A percentile compares a stretch with the other conserved stretches of the same genome.
phyloP scores from a whole-genome alignment of 2,113 vertebrate genomes.

The Grammomys surdaster region DNA sequence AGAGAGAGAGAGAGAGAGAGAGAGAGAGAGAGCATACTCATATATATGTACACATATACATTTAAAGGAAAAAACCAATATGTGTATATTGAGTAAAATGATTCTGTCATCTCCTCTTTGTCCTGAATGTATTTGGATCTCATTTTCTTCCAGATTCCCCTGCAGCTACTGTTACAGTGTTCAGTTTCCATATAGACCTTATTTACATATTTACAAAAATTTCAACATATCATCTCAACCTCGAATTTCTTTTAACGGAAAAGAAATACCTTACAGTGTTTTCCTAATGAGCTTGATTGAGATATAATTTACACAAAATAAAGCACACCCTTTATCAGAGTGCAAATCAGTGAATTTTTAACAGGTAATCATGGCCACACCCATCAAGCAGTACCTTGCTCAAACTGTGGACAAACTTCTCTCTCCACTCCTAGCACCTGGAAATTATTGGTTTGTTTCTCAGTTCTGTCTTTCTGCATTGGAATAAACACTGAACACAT shows the following conservation, averaged over 20 bases:
- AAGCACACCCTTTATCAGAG: neutral
- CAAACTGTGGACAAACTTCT: neutral
- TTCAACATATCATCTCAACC: neutral
- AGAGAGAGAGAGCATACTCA: no score
- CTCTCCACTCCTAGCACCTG: neutral
- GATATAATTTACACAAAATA: neutral
- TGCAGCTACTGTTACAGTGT: neutral
- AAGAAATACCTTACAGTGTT: neutral
- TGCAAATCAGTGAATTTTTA: neutral
- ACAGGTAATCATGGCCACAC: neutral
- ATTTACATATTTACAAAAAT: neutral
- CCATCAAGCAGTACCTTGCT: neutral
- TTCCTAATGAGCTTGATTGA: neutral
- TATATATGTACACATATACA: neutral
- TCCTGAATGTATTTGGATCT: neutral
- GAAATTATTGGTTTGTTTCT: neutral
- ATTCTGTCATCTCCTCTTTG: neutral
- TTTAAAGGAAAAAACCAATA: neutral
- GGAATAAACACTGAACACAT: neutral
- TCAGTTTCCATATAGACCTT: neutral
- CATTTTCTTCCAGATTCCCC: neutral
- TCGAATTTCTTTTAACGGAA: slow-evolving; percentile 6
- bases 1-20: no score
- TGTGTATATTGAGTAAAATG: neutral
- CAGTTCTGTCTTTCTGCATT: neutral